Percentiles rank a stretch among this genome's conserved stretches.
phyloP scores from a whole-genome alignment of 2,113 vertebrate genomes.

The Ancistrus triradiatus region DNA sequence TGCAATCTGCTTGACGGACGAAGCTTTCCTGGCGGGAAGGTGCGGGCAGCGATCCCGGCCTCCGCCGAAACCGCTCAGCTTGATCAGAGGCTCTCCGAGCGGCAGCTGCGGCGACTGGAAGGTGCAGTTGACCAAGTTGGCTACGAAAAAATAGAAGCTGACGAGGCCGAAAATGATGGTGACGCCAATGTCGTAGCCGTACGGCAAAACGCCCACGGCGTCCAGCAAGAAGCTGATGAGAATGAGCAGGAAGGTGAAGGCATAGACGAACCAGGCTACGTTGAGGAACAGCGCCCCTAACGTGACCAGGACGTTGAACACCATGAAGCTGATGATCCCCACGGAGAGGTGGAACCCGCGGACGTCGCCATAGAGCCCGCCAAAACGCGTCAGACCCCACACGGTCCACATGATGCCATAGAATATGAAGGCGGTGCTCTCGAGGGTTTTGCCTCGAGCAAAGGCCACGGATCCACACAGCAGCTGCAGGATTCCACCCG shows the following conservation, averaged over 20 bases:
- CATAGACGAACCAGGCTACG: conserved; percentile 73
- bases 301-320: conserved; percentile 77
- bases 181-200: conserved; percentile 76
- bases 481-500: conserved; percentile 75
- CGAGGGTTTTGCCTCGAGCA: conserved; percentile 81
- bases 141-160: conserved; percentile 85
- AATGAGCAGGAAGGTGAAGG: conserved; percentile 76
- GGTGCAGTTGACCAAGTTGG: conserved; percentile 69
- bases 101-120: conserved; percentile 75
- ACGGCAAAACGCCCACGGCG: conserved; percentile 64
- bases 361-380: conserved; percentile 64
- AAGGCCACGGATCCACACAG: conserved; percentile 75
- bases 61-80: conserved; percentile 65
- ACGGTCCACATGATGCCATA: conserved; percentile 82
- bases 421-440: conserved; percentile 80
- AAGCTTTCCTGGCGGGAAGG: conserved; percentile 73
- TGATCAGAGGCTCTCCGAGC: conserved; percentile 70
- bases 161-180: conserved; percentile 79
- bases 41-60: conserved; percentile 69
- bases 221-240: conserved; percentile 81
- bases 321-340: conserved; percentile 76
- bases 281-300: conserved; percentile 73
- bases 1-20: conserved; percentile 80
- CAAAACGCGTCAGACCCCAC: conserved; percentile 77
- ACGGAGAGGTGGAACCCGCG: conserved; percentile 71